phyloP scores from a whole-genome alignment of 1,140 invertebrate species.

The Plodia interpunctella region DNA sequence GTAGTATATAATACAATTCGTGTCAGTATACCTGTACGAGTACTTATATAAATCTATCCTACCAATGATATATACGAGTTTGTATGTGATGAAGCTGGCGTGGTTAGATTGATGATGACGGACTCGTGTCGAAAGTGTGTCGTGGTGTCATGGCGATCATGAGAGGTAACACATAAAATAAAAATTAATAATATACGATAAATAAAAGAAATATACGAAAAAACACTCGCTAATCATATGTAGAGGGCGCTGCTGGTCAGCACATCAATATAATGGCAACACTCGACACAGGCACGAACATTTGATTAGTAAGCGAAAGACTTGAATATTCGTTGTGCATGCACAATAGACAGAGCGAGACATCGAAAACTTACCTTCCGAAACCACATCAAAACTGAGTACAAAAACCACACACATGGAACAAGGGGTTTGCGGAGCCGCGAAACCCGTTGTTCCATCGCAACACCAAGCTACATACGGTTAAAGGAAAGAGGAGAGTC shows the following conservation, averaged over 20 bases:
- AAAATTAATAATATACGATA: conserved; percentile 32
- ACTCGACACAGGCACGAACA: conserved; percentile 32
- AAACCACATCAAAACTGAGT: conserved; percentile 18
- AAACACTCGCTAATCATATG: conserved; percentile 21
- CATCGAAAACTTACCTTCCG: conserved; percentile 66
- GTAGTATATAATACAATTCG: conserved; percentile 34
- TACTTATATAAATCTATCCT: conserved; percentile 31
- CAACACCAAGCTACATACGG: conserved; percentile 57
- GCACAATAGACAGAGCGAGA: conserved; percentile 57
- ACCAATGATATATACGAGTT: conserved; percentile 29
- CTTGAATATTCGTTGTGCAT: conserved; percentile 31
- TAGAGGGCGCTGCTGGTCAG: background rate
- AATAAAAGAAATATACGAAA: conserved; percentile 46
- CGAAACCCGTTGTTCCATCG: conserved; percentile 59
- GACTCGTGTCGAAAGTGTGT: conserved; percentile 41
- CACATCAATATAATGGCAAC: conserved; percentile 10
- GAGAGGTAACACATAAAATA: conserved; percentile 55
- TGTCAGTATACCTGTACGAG: conserved; percentile 30
- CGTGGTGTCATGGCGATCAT: conserved; percentile 62
- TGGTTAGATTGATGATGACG: conserved; percentile 26
- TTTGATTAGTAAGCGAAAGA: conserved; percentile 28
- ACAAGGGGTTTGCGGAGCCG: conserved; percentile 47
- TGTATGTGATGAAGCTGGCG: conserved; percentile 40
- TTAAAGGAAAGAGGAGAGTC: conserved; percentile 48
- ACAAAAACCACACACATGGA: conserved; percentile 43